A percentile compares a stretch with the other conserved stretches of the same genome.
Evolutionary conservation across 2,797 vertebrate genomes (phyloP).

Genomic region (Esox lucius): DNA sequence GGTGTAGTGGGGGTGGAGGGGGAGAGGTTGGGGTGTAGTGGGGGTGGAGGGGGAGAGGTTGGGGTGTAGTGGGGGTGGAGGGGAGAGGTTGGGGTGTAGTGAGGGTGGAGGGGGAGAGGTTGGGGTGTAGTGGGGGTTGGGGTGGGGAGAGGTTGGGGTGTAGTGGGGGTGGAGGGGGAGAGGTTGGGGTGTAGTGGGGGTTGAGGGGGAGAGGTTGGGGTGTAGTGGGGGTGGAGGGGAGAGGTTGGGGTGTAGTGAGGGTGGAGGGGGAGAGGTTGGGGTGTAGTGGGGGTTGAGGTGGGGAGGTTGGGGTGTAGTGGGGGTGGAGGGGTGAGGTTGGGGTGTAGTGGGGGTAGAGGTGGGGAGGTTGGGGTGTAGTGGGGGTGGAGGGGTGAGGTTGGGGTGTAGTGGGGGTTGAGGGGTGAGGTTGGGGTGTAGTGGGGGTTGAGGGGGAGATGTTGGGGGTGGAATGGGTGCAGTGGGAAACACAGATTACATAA

Average conservation of each 20-base stretch:
- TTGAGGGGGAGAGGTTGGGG: too few species aligned
- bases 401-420: not conserved
- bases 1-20: too few species aligned
- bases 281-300: not conserved
- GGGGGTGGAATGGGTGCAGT: not conserved
- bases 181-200: not conserved
- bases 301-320: not conserved
- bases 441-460: too few species aligned
- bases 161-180: too few species aligned
- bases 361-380: not conserved
- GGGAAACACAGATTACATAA: not conserved
- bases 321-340: not conserved
- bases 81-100: not conserved
- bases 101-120: not conserved
- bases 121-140: not conserved
- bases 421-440: not conserved
- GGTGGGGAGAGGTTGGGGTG: not conserved
- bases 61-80: conserved; percentile 53
- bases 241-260: not conserved
- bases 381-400: not conserved
- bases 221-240: conserved; percentile 48
- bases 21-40: not conserved
- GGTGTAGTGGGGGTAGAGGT: not conserved
- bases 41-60: too few species aligned
- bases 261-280: not conserved